These are phyloP conservation scores for Hirtodrosophila trivittata DNA, from an alignment of 2,888 invertebrate genomes.

Conservation along the genomic window DNA sequence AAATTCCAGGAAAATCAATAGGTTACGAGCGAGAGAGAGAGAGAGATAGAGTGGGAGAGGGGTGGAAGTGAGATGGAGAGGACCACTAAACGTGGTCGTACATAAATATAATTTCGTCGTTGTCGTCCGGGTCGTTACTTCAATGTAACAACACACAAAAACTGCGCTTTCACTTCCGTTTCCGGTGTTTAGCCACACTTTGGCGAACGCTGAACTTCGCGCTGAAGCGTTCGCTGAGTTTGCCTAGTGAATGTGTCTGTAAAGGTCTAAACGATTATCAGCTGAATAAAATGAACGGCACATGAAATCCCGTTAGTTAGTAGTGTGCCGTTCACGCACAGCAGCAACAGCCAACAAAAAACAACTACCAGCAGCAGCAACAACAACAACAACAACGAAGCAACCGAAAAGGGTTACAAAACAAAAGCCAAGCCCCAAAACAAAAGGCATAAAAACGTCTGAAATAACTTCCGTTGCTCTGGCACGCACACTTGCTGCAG, in stretches of 20 bases:
- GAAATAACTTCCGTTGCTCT: conserved; percentile 70
- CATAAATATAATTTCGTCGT: conserved; percentile 67
- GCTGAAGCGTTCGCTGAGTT: conserved; percentile 19
- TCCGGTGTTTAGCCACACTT: conserved; percentile 74
- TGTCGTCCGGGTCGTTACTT: conserved; percentile 59
- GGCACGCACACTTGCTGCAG: conserved; percentile 54
- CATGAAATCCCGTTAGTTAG: conserved; percentile 61
- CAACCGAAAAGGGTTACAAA: conserved; percentile 58
- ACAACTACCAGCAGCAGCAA: conserved; percentile 11
- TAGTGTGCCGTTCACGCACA: conserved; percentile 41
- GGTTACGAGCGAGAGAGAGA: background rate
- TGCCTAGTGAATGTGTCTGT: conserved; percentile 65
- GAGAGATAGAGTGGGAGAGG: background rate
- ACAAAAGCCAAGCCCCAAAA: conserved; percentile 51
- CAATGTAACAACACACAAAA: conserved; percentile 63
- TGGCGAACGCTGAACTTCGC: conserved; percentile 48
- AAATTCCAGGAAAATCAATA: conserved; percentile 41
- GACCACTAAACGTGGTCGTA: conserved; percentile 34
- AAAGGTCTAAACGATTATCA: conserved; percentile 72
- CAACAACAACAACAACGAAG: conserved; percentile 23
- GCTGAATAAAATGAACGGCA: conserved; percentile 65
- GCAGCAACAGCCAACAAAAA: conserved; percentile 18
- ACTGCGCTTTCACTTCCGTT: conserved; percentile 74
- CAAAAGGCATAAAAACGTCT: conserved; percentile 74
- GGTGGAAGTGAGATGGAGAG: background rate